Conservation (phyloP, 2,113 vertebrate genomes). For the Sturnus vulgaris region DNA sequence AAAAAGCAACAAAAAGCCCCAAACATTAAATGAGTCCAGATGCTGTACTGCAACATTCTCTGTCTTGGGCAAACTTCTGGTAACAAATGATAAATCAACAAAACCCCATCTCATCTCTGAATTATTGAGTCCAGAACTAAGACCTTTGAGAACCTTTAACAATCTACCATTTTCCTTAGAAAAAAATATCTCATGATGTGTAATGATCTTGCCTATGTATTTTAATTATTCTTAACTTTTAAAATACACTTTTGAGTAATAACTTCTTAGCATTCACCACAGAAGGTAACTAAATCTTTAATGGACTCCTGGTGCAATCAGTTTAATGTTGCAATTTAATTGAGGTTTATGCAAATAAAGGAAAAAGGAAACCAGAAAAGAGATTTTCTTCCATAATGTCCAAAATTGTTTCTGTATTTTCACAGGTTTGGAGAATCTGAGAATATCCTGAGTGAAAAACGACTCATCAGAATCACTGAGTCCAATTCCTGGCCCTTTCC, state of each 20-base stretch:
- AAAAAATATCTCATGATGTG: constrained; percentile 60
- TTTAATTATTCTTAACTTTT: constrained; percentile 69
- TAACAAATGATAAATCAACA: constrained; percentile 61
- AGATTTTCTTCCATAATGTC: background rate
- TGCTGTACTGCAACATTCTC: background rate
- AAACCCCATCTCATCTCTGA: constrained; percentile 33
- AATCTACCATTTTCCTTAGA: constrained; percentile 47
- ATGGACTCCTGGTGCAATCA: constrained; percentile 32
- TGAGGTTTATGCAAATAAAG: background rate
- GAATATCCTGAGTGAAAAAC: background rate
- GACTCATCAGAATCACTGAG: background rate
- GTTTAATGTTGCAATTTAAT: constrained; percentile 61
- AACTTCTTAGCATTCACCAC: constrained; percentile 64
- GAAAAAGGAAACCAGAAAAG: background rate
- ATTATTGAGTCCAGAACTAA: constrained; percentile 61
- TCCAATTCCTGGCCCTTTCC: too few relatives aligned
- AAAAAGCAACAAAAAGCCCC: background rate
- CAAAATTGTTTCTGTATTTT: background rate
- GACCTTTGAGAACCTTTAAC: constrained; percentile 54
- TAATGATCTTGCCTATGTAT: constrained; percentile 60
- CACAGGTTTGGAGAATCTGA: background rate
- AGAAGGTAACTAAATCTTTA: constrained; percentile 73
- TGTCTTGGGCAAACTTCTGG: background rate
- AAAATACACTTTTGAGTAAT: constrained; percentile 71
- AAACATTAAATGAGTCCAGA: background rate